Evolutionary conservation across 92 coral and sea anemone genomes (phyloP).

Genomic region (Siderastrea siderea): DNA sequence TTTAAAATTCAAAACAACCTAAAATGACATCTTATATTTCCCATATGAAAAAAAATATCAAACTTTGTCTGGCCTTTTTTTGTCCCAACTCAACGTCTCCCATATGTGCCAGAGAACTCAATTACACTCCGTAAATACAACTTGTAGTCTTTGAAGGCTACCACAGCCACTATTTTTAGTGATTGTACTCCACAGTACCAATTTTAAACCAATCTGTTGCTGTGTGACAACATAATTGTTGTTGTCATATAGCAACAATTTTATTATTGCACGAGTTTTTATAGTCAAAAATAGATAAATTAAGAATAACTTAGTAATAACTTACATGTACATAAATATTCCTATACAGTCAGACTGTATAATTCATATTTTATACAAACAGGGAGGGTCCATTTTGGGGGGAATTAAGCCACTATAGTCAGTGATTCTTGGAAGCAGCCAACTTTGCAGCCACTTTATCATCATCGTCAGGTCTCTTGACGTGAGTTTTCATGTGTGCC

Average conservation of each 20-base stretch:
- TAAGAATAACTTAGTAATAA: slow-evolving; percentile 53
- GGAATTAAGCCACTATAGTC: not conserved
- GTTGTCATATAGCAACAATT: not conserved
- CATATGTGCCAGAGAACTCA: slow-evolving; percentile 7
- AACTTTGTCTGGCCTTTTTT: slow-evolving; percentile 7
- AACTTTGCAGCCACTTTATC: slow-evolving; percentile 51
- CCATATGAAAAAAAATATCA: slow-evolving; percentile 20
- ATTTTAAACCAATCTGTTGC: not conserved
- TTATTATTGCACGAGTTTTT: not conserved
- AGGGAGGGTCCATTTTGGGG: not conserved
- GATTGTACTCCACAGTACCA: slow-evolving; percentile 4
- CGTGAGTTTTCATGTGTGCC: slow-evolving; percentile 99
- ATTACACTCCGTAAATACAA: slow-evolving; percentile 18
- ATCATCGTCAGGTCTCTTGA: slow-evolving; percentile 92
- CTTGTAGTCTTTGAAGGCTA: not conserved
- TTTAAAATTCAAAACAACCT: not conserved
- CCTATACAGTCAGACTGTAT: slow-evolving; percentile 32
- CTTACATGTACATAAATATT: slow-evolving; percentile 43
- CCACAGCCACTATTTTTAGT: not conserved
- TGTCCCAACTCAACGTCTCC: not conserved
- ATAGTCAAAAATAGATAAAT: slow-evolving; percentile 40
- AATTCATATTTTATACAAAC: not conserved
- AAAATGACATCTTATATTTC: not conserved
- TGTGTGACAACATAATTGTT: not conserved
- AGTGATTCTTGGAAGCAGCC: slow-evolving; percentile 37